Conservation (phyloP, 2,797 vertebrate genomes). For the Mus caroli region DNA sequence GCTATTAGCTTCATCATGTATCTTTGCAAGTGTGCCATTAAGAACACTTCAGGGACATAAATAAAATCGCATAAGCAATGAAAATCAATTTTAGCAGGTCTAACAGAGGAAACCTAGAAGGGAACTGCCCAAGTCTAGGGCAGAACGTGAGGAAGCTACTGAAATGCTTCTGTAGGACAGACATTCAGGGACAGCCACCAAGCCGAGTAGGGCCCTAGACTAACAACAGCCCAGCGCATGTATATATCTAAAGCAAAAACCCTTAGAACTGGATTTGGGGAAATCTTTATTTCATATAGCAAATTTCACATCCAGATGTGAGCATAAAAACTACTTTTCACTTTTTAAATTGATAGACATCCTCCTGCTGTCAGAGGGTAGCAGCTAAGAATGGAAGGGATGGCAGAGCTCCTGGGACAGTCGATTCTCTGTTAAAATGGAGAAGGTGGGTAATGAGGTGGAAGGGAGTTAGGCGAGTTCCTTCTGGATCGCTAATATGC, state of each 20-base stretch:
- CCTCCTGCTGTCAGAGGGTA: neutral
- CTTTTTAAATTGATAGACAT: slow-evolving; percentile 23
- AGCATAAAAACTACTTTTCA: slow-evolving; percentile 8
- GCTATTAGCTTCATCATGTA: neutral
- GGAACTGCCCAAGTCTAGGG: neutral
- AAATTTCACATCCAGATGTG: slow-evolving; percentile 36
- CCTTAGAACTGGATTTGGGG: neutral
- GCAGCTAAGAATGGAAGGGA: neutral
- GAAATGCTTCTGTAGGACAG: neutral
- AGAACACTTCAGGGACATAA: slow-evolving; percentile 39
- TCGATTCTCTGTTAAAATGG: neutral
- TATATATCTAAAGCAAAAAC: neutral
- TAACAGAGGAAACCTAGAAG: slow-evolving; percentile 48
- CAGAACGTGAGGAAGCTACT: neutral
- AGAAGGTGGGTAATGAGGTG: neutral
- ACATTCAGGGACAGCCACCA: neutral
- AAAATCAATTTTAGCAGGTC: slow-evolving; percentile 51
- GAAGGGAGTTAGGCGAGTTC: neutral
- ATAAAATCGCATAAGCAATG: slow-evolving; percentile 42
- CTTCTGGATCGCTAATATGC: slow-evolving; percentile 18
- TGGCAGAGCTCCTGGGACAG: neutral
- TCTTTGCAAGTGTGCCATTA: neutral
- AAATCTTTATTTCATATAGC: slow-evolving; percentile 44
- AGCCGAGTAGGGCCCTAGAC: neutral
- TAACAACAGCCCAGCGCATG: neutral